Evolutionary conservation across 2,888 invertebrate genomes (phyloP).

Genomic region (Artemia sp.): DNA sequence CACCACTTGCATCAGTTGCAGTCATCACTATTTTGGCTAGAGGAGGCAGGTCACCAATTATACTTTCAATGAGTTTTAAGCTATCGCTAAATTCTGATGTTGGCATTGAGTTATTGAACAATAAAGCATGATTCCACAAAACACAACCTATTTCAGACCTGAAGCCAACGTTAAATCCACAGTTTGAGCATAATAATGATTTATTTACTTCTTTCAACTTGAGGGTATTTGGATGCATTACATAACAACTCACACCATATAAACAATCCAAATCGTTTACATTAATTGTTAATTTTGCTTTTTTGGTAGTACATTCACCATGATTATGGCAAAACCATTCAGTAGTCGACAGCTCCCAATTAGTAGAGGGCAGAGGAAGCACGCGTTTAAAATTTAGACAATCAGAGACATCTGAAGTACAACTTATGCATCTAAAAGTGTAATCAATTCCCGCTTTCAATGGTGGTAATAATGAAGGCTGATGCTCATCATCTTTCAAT

Average conservation of each 20-base stretch:
- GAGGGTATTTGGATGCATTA: background rate
- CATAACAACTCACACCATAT: background rate
- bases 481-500: background rate
- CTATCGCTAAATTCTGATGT: no score
- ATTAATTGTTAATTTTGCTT: background rate
- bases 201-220: no score
- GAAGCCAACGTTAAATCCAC: no score
- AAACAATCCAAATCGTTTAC: background rate
- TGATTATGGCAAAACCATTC: conserved; percentile 49
- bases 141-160: no score
- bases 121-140: no score
- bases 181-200: no score
- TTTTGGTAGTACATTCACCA: conserved; percentile 24
- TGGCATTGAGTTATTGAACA: no score
- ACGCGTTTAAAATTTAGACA: conserved; percentile 29
- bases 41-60: no score
- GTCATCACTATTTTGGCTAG: no score
- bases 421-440: background rate
- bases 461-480: background rate
- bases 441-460: background rate
- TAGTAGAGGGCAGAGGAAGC: conserved; percentile 43
- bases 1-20: no score
- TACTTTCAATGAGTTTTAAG: no score
- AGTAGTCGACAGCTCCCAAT: conserved; percentile 37
- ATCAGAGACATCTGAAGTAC: background rate